Percentiles rank a stretch among this genome's conserved stretches.
Conservation (phyloP, 2,797 vertebrate genomes). For the Chaetodon trifasciatus region DNA sequence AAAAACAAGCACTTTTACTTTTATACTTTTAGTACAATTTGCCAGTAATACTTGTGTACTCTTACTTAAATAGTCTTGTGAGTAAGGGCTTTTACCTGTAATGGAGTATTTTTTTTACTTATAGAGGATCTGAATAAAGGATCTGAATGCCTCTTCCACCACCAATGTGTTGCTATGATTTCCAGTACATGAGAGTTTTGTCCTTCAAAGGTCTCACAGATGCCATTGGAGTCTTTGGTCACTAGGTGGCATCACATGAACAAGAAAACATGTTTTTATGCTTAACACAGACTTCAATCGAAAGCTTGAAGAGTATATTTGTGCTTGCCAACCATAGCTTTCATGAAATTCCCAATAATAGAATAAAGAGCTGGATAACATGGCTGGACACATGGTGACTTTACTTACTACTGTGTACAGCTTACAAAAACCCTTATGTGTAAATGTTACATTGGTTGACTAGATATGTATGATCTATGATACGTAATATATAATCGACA, state of each 20-base stretch:
- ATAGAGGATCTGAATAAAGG: too few relatives aligned
- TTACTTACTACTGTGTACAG: background rate
- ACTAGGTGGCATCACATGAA: constrained; percentile 80
- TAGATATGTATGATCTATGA: too few relatives aligned
- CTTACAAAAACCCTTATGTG: background rate
- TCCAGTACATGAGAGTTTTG: background rate
- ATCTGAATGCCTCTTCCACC: background rate
- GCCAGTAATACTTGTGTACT: background rate
- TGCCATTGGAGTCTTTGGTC: constrained; percentile 27
- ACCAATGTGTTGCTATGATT: background rate
- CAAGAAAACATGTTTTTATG: constrained; percentile 32
- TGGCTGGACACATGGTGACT: background rate
- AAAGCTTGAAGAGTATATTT: background rate
- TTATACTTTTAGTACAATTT: background rate
- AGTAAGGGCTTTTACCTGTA: background rate
- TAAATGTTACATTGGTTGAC: background rate
- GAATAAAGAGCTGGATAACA: background rate
- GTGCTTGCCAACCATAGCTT: background rate
- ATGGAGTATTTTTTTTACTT: background rate
- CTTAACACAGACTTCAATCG: background rate
- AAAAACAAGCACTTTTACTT: background rate
- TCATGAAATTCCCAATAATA: background rate
- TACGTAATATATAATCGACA: background rate
- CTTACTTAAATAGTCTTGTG: background rate
- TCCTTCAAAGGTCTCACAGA: background rate